phyloP scores from a whole-genome alignment of 2,888 invertebrate genomes.

The Sepioteuthis lessoniana region DNA sequence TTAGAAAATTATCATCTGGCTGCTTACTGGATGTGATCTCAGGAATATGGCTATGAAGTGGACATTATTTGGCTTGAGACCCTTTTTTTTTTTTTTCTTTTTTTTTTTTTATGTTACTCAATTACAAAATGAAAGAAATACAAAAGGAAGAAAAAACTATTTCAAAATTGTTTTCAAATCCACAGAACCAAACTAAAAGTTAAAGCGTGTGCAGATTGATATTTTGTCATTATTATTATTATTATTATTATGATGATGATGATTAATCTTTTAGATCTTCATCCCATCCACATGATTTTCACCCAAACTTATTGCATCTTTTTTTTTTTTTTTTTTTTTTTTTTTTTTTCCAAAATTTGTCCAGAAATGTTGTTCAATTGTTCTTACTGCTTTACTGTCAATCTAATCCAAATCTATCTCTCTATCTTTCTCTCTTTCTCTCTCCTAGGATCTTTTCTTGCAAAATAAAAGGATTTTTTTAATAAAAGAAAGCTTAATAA shows the following conservation, averaged over 20 bases:
- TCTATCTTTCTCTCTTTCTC: too few relatives aligned
- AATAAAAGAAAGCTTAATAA: background rate
- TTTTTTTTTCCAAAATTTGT: background rate
- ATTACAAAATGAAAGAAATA: background rate
- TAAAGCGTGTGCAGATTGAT: constrained; percentile 33
- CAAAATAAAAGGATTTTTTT: background rate
- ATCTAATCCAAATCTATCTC: background rate
- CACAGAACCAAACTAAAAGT: background rate
- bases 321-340: background rate
- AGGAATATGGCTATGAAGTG: constrained; percentile 46
- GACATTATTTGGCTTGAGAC: background rate
- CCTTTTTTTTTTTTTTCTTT: background rate
- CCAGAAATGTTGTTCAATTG: constrained; percentile 33
- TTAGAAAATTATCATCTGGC: constrained; percentile 43
- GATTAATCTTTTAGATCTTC: background rate
- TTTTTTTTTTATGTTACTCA: background rate
- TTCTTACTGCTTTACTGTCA: constrained; percentile 33
- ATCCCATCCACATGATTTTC: constrained; percentile 10
- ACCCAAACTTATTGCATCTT: background rate
- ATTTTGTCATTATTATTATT: background rate
- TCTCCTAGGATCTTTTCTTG: constrained; percentile 9
- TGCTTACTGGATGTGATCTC: constrained; percentile 40
- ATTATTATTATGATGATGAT: too few relatives aligned
- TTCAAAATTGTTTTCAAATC: background rate
- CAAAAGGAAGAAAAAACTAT: background rate